Evolutionary conservation across 1,140 invertebrate species (phyloP).

Genomic region (Cardiocondyla obscurior): DNA sequence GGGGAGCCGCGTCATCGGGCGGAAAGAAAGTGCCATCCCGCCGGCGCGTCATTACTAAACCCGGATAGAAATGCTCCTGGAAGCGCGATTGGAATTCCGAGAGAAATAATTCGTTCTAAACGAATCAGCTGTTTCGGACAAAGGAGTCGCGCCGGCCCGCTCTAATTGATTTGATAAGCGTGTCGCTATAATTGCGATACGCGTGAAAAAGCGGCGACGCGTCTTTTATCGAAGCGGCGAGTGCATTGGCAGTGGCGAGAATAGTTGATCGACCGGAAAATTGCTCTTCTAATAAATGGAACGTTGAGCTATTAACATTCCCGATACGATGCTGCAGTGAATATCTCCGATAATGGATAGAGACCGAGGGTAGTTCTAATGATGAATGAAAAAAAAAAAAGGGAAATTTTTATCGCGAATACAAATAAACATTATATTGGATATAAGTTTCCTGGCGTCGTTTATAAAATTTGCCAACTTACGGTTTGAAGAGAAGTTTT

Average conservation of each 20-base stretch:
- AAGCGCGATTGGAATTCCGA: slow-evolving; percentile 51
- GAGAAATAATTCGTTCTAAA: slow-evolving; percentile 54
- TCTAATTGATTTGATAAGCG: slow-evolving; percentile 65
- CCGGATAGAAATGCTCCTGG: slow-evolving; percentile 10
- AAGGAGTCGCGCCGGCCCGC: slow-evolving; percentile 49
- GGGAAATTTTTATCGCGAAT: not conserved
- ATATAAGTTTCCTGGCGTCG: not conserved
- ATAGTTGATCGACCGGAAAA: slow-evolving; percentile 59
- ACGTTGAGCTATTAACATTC: slow-evolving; percentile 33
- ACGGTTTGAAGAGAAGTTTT: not conserved
- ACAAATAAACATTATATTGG: not conserved
- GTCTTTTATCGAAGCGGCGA: slow-evolving; percentile 49
- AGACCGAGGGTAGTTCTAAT: not conserved
- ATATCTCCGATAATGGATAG: slow-evolving; percentile 35
- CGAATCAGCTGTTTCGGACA: slow-evolving; percentile 72
- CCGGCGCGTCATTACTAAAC: slow-evolving; percentile 26
- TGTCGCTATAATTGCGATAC: slow-evolving; percentile 55
- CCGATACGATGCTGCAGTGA: slow-evolving; percentile 2
- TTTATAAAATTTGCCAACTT: not conserved
- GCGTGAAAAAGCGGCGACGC: slow-evolving; percentile 31
- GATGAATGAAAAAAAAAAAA: slow-evolving; percentile 20
- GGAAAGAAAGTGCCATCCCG: slow-evolving; percentile 64
- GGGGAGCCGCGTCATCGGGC: slow-evolving; percentile 35
- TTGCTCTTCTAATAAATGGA: slow-evolving; percentile 43
- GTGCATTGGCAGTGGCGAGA: not conserved